Conservation (phyloP, 2,113 vertebrate genomes). For the Psammodynastes pulverulentus region DNA sequence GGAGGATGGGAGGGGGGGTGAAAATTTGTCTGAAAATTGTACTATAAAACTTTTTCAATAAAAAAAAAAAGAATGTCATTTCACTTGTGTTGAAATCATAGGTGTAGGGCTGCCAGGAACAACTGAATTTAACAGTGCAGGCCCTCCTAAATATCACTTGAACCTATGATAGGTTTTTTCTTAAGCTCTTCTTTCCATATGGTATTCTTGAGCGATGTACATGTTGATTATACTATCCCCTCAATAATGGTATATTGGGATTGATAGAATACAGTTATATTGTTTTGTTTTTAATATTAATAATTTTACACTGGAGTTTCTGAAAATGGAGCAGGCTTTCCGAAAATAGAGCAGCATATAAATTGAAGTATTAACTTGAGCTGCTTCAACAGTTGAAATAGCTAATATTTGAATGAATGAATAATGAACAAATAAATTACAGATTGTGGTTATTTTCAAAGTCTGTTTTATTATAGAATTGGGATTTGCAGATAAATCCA, state of each 20-base stretch:
- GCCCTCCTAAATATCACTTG: neutral
- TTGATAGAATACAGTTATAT: neutral
- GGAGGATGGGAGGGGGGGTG: no score
- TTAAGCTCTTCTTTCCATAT: neutral
- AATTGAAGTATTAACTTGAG: neutral
- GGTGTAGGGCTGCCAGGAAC: neutral
- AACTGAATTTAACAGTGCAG: neutral
- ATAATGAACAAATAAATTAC: neutral
- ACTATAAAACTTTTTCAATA: no score
- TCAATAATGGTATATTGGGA: neutral
- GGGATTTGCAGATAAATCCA: neutral
- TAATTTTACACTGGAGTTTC: neutral
- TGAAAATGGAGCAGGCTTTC: neutral
- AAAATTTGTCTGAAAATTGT: no score
- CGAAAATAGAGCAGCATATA: neutral
- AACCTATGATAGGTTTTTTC: neutral
- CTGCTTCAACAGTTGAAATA: neutral
- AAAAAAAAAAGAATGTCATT: no score
- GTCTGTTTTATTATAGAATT: neutral
- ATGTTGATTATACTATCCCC: neutral
- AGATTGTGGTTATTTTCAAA: neutral
- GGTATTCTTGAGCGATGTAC: neutral
- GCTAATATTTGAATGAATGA: neutral
- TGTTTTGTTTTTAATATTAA: neutral
- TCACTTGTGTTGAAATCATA: neutral